Conservation (phyloP, 2,113 vertebrate species). For the Pelvicachromis taeniatus region DNA sequence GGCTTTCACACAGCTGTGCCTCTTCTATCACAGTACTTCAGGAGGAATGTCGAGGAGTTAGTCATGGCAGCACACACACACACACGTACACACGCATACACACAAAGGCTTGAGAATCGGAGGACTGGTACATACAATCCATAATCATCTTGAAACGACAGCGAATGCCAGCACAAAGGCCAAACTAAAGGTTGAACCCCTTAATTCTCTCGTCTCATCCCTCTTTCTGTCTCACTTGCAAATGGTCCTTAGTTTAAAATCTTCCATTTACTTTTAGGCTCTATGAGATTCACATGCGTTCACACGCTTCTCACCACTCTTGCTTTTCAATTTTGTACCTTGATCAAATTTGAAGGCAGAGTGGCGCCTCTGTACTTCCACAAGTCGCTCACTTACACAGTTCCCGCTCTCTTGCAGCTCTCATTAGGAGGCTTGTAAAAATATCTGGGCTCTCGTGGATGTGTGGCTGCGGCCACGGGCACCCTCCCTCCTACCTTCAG, state of each 20-base stretch:
- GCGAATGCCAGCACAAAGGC: constrained; percentile 30
- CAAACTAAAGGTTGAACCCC: constrained; percentile 45
- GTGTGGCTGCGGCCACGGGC: constrained; percentile 15
- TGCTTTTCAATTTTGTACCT: constrained; percentile 9
- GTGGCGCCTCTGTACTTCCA: constrained; percentile 26
- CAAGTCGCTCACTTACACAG: constrained; percentile 1
- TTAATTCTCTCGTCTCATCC: constrained; percentile 12
- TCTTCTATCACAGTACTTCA: constrained; percentile 15
- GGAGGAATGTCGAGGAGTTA: constrained; percentile 23
- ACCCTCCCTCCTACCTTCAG: neutral
- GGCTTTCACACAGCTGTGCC: constrained; percentile 15
- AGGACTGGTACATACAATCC: constrained; percentile 17
- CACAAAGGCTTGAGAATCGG: neutral
- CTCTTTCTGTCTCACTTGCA: constrained; percentile 8
- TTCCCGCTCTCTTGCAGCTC: constrained; percentile 18
- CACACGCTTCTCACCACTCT: neutral
- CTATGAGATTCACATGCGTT: neutral
- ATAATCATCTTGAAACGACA: constrained; percentile 31
- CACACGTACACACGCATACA: neutral
- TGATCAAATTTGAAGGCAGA: constrained; percentile 39
- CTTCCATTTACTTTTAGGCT: neutral
- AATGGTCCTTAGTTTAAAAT: constrained; percentile 15
- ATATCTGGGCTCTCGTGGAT: constrained; percentile 36
- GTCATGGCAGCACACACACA: neutral
- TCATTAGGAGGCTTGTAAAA: constrained; percentile 67